Base-by-base conservation (phyloP, 2,888 invertebrate species). In the Sarcophaga carnaria region DNA sequence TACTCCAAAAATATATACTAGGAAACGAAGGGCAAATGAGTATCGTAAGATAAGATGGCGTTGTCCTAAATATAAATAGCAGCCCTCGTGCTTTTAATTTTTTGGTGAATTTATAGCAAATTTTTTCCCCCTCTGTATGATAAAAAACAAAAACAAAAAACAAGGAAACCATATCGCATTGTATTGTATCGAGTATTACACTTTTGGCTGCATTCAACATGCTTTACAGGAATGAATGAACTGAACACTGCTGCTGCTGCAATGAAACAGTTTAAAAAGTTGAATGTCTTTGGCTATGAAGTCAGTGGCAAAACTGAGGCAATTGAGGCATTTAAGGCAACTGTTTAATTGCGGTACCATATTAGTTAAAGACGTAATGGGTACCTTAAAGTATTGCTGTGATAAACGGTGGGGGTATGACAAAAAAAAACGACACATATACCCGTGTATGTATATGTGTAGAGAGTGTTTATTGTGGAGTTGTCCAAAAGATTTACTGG, bases 281-380 rank as follows among this genome's bases (percentile, higher is more conserved):
- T 86, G 54, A 69, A 80, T 72, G 67, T 66, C 76, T 77, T 62
- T 62, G 27, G 49, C 20, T 75, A 20, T 69, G 67, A 54, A 14
- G 11, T 66, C 86, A 80, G 80, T 83, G 84, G 81, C 86, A 87
- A 87, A 75, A 78, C 83, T 83, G 72, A 71, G 72, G 83, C 87
- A 87, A 87, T 87, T 87, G 84, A 84, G 84, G 78, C 87, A 87
- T 87, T 87, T 87, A 82, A 87, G 87, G 87, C 87, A 84, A 87
- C 87, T 84, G 87, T 87, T 87, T 87, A 87, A 87, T 87, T 87
- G 87, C 87, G 87, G 87, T 87, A 84, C 87, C 87, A 84, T 87
- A 87, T 87, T 87, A 84, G 80, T 49, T 80, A 81, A 81, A 76
- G 78, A 87, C 84, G 75, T 87, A 87, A 87, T 87, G 81, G 87